Evolutionary conservation across 2,113 vertebrate species (phyloP).

Genomic region (Pogonocichla stellata): DNA sequence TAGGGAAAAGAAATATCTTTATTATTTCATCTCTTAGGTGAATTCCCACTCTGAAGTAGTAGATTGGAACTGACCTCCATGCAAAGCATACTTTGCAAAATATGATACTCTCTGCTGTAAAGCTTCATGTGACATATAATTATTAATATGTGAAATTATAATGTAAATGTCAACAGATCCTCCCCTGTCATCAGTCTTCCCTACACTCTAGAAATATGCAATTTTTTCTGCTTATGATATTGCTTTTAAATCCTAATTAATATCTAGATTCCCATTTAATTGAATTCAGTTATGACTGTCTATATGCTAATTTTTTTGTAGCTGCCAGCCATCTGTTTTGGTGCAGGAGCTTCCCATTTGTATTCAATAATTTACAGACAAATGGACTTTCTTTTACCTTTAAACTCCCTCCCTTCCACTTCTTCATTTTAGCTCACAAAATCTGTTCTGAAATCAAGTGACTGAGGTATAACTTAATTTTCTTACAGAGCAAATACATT

Average conservation of each 20-base stretch:
- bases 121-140: background rate
- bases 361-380: constrained; percentile 47
- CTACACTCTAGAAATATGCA: background rate
- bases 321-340: constrained; percentile 41
- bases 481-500: background rate
- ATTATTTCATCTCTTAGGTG: background rate
- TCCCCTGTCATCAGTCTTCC: background rate
- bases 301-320: constrained; percentile 55
- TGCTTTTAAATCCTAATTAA: constrained; percentile 61
- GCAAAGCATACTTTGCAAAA: background rate
- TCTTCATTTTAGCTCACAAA: background rate
- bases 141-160: background rate
- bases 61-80: background rate
- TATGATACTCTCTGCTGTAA: background rate
- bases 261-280: constrained; percentile 51
- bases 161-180: background rate
- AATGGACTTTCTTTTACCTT: background rate
- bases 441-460: background rate
- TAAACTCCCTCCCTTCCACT: background rate
- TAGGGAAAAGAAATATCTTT: background rate
- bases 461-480: background rate
- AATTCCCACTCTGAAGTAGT: background rate
- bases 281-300: constrained; percentile 30
- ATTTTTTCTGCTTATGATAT: constrained; percentile 7
- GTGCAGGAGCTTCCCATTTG: constrained; percentile 8